Base-by-base conservation (phyloP, 1,140 invertebrate species). In the Drosophila ohnishii region DNA sequence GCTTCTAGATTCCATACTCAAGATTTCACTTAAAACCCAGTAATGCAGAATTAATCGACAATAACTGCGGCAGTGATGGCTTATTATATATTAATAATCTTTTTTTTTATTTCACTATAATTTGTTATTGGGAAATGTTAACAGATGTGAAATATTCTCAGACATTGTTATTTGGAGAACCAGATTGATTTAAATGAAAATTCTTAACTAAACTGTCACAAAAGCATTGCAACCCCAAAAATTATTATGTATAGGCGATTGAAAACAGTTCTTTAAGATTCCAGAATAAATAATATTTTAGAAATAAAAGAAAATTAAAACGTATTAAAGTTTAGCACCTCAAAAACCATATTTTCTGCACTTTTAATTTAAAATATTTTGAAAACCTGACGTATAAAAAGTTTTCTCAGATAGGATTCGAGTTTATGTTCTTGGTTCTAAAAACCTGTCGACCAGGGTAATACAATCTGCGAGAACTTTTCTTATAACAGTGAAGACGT, bases 11-110 rank as follows among this genome's bases (percentile, higher is more conserved):
- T 63, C 3, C 6, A 22, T 16, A 25, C 40, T 32, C 37, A 5
- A 35, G 32, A 35, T 53, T 9, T 35, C 32, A 9, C 13, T 53
- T 37, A 19, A 53, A 37, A 25, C 51, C 13, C 8, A 13, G 4
- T 35, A 37, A 53, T 53, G 32, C 32, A n/a, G 8, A 53, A 53
- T 53, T 53, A 53, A 53, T 53, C 8, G 1, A 37, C 51, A 37
- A 2, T 22, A 14, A 53, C 19, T 53, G 13, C 11, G 6, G 3
- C 11, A 19, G 4, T 8, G 16, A 22, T 35, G 51, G 19, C 4
- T n/a, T 25, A 39, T 39, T 39, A 39, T 25, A n/a, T 37, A 11
- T 53, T 37, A 14, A 37, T 53, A 53, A 37, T 14, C 7, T 10
- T 34, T 22, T 11, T 2, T 53, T 35, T 14, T 14, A 1, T 22